These are phyloP conservation scores for Bergia sp. DNA, from an alignment of 92 coral and sea anemone species.

Conservation along the genomic window DNA sequence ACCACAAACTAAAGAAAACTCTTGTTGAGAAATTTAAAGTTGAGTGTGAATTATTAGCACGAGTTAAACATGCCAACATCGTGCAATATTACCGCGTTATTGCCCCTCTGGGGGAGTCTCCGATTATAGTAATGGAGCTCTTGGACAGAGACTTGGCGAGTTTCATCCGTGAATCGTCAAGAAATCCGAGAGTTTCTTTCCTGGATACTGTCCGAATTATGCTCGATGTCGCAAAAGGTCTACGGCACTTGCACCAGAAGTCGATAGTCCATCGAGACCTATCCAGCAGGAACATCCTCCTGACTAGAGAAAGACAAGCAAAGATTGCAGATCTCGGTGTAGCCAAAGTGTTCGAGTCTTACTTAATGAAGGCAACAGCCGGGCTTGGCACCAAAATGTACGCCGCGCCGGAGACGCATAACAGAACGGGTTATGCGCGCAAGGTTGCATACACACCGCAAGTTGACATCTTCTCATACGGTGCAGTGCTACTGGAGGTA, in stretches of 20 bases:
- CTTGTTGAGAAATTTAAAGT: slow-evolving; percentile 60
- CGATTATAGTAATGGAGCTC: slow-evolving; percentile 76
- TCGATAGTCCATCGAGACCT: slow-evolving; percentile 84
- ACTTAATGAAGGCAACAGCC: slow-evolving; percentile 69
- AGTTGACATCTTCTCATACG: slow-evolving; percentile 83
- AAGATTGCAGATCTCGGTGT: slow-evolving; percentile 86
- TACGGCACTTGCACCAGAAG: slow-evolving; percentile 64
- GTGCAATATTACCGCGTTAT: slow-evolving; percentile 75
- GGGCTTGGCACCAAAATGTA: slow-evolving; percentile 69
- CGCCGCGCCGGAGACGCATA: slow-evolving; percentile 80
- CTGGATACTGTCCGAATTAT: slow-evolving; percentile 72
- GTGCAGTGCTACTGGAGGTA: slow-evolving; percentile 76
- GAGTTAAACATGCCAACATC: slow-evolving; percentile 66
- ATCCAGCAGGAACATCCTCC: slow-evolving; percentile 74
- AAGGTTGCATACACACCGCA: slow-evolving; percentile 66
- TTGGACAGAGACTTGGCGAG: slow-evolving; percentile 61
- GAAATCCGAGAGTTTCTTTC: slow-evolving; percentile 57
- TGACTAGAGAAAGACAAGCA: slow-evolving; percentile 56
- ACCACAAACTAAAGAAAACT: slow-evolving; percentile 29
- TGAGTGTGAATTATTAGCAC: slow-evolving; percentile 66
- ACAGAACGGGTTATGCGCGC: slow-evolving; percentile 11
- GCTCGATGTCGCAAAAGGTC: slow-evolving; percentile 76
- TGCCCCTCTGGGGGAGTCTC: slow-evolving; percentile 60
- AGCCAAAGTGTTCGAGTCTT: slow-evolving; percentile 75
- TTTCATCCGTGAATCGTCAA: slow-evolving; percentile 47